These are phyloP conservation scores for Leptarthrus brevirostris DNA, from an alignment of 2,888 invertebrate species.

Conservation along the genomic window DNA sequence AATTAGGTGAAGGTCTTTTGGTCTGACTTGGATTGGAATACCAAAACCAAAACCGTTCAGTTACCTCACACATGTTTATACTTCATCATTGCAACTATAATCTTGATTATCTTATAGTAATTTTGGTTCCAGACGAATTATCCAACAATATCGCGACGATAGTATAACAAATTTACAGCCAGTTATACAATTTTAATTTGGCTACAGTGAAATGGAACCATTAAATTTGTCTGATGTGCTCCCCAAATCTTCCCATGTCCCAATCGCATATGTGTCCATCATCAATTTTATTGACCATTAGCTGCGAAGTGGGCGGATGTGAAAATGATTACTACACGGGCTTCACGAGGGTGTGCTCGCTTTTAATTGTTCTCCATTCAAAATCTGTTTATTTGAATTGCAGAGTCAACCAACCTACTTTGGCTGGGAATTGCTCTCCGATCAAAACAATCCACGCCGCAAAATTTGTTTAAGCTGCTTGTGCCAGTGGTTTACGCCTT, in stretches of 20 bases:
- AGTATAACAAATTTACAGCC: not conserved
- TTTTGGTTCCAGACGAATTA: not conserved
- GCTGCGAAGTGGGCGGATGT: constrained; percentile 12
- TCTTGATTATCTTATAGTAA: constrained; percentile 1
- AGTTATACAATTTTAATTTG: not conserved
- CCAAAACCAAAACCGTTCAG: not conserved
- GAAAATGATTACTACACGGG: constrained; percentile 19
- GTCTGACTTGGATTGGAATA: not conserved
- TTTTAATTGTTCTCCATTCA: constrained; percentile 30
- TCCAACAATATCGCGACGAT: not conserved
- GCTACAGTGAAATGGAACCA: not conserved
- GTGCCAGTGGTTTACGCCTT: not conserved
- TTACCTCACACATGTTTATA: not conserved
- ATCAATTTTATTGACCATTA: constrained; percentile 11
- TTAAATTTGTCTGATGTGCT: constrained; percentile 25
- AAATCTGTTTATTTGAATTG: constrained; percentile 25
- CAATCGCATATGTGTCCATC: not conserved
- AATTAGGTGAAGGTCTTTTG: constrained; percentile 39
- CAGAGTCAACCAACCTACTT: not conserved
- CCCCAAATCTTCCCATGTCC: constrained; percentile 6
- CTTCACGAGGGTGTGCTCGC: constrained; percentile 21
- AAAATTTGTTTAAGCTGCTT: not conserved
- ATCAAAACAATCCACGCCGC: constrained; percentile 4
- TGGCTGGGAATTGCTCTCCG: constrained; percentile 21
- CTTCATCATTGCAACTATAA: not conserved